Base-by-base conservation (phyloP, 2,113 vertebrate species). In the Sciurus niger region DNA sequence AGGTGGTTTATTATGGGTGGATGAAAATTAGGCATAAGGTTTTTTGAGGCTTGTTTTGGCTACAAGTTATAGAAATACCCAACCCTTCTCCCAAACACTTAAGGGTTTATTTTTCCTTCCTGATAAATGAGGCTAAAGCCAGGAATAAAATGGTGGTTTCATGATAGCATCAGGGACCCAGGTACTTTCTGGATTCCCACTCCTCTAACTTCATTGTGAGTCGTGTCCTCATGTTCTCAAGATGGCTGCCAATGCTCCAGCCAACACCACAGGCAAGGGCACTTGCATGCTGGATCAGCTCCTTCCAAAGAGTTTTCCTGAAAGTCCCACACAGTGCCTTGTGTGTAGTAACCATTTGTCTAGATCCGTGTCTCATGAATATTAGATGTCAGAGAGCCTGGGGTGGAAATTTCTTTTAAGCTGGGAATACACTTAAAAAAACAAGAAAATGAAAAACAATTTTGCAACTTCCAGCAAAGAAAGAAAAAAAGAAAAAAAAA, bases 11-110 rank as follows among this genome's bases (percentile, higher is more conserved):
- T 63, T 90, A 82, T 13, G 82, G 82, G 24, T 43, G 5, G 34
- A 34, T 94, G 78, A 93, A 80, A 95, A 94, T 67, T 25, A 63
- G 40, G 65, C 16, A 72, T 83, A 43, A 65, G 12, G 13, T 92
- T 90, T 94, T 78, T 80, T 55, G 10, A 77, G 9, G 5, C 72
- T 92, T 65, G 25, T 51, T 95, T 96, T 84, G 65, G 72, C 16
- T 92, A 51, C 10, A 65, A 76, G 55, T 88, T 37, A 48, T 16
- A 76, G 55, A 93, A 76, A 53, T 25, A 20, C 7, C 16, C 25
- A 58, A 10, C 0, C 3, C 24, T 4, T 53, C 53, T 68, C 70
- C 43, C 51, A 73, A 90, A 40, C 58, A 93, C 2, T 24, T 11
- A 6, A 63, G 68, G 32, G 4, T 90, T 88, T 76, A 77, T 83